Base-by-base conservation (phyloP, 2,888 invertebrate genomes). In the Thumatha senex region DNA sequence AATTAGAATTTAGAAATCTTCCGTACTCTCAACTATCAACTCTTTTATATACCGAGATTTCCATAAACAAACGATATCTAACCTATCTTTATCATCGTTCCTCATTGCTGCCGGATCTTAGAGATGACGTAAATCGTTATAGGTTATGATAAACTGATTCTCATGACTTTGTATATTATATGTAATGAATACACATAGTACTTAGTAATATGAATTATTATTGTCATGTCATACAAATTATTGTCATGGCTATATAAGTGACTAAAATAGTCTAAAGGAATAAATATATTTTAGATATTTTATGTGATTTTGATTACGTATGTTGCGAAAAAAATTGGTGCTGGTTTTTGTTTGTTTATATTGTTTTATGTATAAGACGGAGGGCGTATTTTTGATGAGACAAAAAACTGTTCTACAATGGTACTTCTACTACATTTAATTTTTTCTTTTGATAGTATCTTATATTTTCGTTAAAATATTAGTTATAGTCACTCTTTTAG, bases 1-100 rank as follows among this genome's bases (percentile, higher is more conserved):
- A 54, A 56, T 64, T 43, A n/a, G 43, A 55, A 61, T 57, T 60
- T 54, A 30, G 14, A 11, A 4, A 31, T 14, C 13, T 8, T 24
- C 14, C 36, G 13, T 14, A 36, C 33, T 42, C 15, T 31, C 14
- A 31, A 33, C 42, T 33, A 33, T 15, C 14, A 33, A 33, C 11
- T 45, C 34, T 34, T 50, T 56, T 56, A 49, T 40, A 31, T 53
- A 57, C 40, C 38, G 35, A 49, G 33, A 61, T 46, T 38, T 33
- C 10, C 40, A 39, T 31, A 29, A 18, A 36, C 44, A 43, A 47
- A 56, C 46, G 42, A 5, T 18, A 46, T 5, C 18, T 24, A 24
- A n/a, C 5, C 18, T 24, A 5, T 24, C 18, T 24, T 24, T 5
- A 24, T 24, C 18, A 24, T 1, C 39, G 40, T 38, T 10, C 8